Evolutionary conservation across 2,797 vertebrate genomes (phyloP).

Genomic region (Odontamblyopus rebecca): DNA sequence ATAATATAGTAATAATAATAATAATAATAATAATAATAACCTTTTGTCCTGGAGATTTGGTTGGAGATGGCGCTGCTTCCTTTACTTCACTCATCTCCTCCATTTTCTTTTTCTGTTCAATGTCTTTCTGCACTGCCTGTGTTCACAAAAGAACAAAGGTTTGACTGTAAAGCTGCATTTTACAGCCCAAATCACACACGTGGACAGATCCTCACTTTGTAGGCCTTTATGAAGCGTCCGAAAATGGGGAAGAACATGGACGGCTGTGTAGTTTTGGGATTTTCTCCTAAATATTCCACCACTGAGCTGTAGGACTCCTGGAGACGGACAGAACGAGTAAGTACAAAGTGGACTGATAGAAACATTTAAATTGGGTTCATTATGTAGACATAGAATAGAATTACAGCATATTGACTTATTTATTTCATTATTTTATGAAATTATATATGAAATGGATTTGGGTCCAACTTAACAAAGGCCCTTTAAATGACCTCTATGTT

Average conservation of each 20-base stretch:
- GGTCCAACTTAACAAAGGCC: too few relatives aligned
- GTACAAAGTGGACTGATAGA: background rate
- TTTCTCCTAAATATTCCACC: constrained; percentile 96
- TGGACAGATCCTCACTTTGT: constrained; percentile 80
- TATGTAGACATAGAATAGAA: too few relatives aligned
- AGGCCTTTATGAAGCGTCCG: constrained; percentile 87
- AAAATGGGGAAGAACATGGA: constrained; percentile 92
- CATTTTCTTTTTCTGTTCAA: constrained; percentile 85
- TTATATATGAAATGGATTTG: too few relatives aligned
- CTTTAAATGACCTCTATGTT: too few relatives aligned
- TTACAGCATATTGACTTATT: too few relatives aligned
- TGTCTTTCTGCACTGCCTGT: constrained; percentile 89
- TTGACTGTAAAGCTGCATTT: background rate
- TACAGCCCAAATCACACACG: background rate
- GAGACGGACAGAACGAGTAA: background rate
- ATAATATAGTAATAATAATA: too few relatives aligned
- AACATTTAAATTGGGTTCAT: background rate
- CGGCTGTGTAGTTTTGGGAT: constrained; percentile 90
- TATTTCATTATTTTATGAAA: too few relatives aligned
- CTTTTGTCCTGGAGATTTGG: constrained; percentile 59
- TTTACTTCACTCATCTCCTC: constrained; percentile 76
- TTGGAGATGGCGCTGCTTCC: constrained; percentile 24
- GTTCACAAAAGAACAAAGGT: background rate
- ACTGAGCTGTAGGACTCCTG: constrained; percentile 89
- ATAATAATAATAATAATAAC: constrained; percentile 30